phyloP scores from a whole-genome alignment of 2,113 vertebrate genomes.

The Emydura subglobosa region DNA sequence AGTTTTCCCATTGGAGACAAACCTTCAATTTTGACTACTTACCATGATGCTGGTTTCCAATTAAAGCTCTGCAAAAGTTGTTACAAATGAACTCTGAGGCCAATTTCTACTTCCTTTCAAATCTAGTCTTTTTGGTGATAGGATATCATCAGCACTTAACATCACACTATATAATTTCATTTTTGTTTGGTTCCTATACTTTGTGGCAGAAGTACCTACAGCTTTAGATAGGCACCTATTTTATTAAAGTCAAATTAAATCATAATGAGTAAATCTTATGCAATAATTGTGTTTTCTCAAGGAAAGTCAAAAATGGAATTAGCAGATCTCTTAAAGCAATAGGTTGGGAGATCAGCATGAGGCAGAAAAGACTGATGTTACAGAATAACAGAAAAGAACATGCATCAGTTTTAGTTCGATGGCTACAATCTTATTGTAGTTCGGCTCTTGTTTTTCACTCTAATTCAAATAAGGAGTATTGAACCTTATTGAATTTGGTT shows the following conservation, averaged over 20 bases:
- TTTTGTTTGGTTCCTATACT: background rate
- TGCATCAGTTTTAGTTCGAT: background rate
- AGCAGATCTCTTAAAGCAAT: background rate
- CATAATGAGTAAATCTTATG: background rate
- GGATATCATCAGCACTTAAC: background rate
- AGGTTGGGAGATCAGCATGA: background rate
- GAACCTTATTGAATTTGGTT: background rate
- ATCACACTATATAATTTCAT: background rate
- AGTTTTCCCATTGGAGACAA: background rate
- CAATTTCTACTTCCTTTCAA: background rate
- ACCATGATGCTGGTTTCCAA: background rate
- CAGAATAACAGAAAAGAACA: background rate
- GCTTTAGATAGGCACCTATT: background rate
- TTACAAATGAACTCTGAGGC: background rate
- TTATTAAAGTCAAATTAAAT: background rate
- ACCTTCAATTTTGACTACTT: accelerated
- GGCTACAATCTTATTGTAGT: background rate
- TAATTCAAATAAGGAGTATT: background rate
- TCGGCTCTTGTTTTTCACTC: background rate
- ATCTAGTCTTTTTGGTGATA: background rate
- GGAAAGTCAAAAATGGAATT: background rate
- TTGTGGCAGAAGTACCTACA: background rate
- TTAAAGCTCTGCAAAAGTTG: background rate
- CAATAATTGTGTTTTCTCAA: background rate
- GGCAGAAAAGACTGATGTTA: accelerated